These are phyloP conservation scores for Gymnocheta viridis DNA, from an alignment of 2,888 invertebrate genomes.

Conservation along the genomic window DNA sequence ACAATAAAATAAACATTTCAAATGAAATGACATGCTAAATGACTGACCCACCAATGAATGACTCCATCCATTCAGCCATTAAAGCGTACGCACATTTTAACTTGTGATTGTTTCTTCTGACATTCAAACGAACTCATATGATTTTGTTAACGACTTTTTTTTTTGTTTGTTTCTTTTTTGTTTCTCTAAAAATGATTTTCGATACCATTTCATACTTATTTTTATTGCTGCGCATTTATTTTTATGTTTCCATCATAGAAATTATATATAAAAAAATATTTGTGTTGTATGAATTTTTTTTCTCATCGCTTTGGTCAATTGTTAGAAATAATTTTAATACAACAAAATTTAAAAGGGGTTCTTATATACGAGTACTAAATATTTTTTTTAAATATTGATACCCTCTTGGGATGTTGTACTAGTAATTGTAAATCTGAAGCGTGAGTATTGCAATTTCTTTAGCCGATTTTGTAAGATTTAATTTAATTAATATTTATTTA, in stretches of 20 bases:
- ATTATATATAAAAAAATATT: conserved; percentile 17
- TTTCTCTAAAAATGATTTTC: conserved; percentile 41
- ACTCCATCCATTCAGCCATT: not conserved
- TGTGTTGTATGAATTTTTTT: conserved; percentile 20
- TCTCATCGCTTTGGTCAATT: conserved; percentile 56
- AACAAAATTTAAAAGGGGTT: conserved; percentile 30
- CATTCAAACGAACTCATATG: conserved; percentile 67
- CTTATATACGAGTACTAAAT: too few relatives aligned
- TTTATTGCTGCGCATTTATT: conserved; percentile 79
- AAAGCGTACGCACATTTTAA: conserved; percentile 19
- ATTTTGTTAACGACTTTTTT: conserved; percentile 38
- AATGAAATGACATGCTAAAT: conserved; percentile 79
- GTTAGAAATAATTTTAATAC: conserved; percentile 30
- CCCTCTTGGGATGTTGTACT: not conserved
- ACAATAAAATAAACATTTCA: conserved; percentile 81
- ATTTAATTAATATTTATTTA: too few relatives aligned
- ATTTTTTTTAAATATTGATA: not conserved
- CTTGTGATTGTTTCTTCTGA: not conserved
- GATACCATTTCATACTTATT: conserved; percentile 66
- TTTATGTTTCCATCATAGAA: conserved; percentile 75
- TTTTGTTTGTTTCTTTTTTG: too few relatives aligned
- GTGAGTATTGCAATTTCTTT: not conserved
- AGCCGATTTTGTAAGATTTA: too few relatives aligned
- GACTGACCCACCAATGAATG: conserved; percentile 68
- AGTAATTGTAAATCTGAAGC: not conserved